Base-by-base conservation (phyloP, 2,797 vertebrate species). In the Crocodylus rhombifer region DNA sequence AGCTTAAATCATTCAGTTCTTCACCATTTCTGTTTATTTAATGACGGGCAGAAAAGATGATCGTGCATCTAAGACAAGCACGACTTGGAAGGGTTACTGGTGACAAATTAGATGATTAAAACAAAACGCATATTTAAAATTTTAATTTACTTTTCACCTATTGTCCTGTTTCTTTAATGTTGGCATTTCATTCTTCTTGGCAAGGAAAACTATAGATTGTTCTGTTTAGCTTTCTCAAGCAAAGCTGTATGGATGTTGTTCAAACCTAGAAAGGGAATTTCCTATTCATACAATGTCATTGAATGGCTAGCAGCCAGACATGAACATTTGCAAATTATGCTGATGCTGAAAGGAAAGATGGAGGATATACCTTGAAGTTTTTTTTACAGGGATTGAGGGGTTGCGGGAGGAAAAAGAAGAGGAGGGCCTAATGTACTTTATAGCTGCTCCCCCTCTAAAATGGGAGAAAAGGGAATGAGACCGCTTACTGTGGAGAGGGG, bases 1-100 rank as follows among this genome's bases (percentile, higher is more conserved):
- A 63, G 78, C 69, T 88, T 88, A 84, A 93, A 57, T 85, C 80
- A 84, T 90, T 88, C 64, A 82, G 65, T 83, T 57, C 2, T 60
- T 91, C 82, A 42, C 62, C 71, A 2, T 3, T 4, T 26, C 14
- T 67, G 36, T 65, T 69, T 86, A 25, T 94, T 95, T 91, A 77
- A 89, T 89, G 77, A 17, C 36, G 9, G 20, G 58, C n/a, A 80
- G 82, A 87, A 88, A 79, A 2, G 14, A 76, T 69, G 89, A 89
- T 21, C 30, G 13, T 80, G 33, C n/a, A 57, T 84, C 89, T 87
- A 88, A 93, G 78, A 17, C 10, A 23, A 61, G 36, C 56, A 87
- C 14, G 17, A 61, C 30, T 80, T 92, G 10, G 28, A 65, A 88
- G 30, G 11, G 60, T 30, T 94, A 56, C 62, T 90, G 51, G 63